Percentiles rank a stretch among this genome's conserved stretches.
Evolutionary conservation across 2,113 vertebrate genomes (phyloP).

Genomic region (Micronycteris hirsuta): DNA sequence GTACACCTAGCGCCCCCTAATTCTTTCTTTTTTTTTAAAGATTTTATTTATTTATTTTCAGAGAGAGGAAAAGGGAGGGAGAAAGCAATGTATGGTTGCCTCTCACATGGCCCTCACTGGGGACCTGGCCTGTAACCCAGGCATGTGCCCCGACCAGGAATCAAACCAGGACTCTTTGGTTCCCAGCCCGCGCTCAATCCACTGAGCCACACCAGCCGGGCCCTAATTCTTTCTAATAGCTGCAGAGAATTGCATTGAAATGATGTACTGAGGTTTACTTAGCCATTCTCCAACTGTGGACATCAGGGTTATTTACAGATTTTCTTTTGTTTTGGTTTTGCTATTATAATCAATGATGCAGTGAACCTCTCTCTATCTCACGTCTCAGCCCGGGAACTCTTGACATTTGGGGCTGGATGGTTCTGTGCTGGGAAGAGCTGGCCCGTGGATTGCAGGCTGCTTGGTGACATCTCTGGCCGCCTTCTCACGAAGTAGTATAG

Average conservation of each 20-base stretch:
- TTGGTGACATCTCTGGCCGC: not conserved
- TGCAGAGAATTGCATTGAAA: not conserved
- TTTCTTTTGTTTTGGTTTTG: not conserved
- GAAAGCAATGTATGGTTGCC: too few relatives aligned
- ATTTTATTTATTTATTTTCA: too few relatives aligned
- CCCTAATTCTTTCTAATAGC: not conserved
- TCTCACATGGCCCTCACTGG: too few relatives aligned
- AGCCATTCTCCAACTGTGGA: not conserved
- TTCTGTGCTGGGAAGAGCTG: not conserved
- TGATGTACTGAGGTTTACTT: not conserved
- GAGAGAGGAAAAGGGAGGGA: too few relatives aligned
- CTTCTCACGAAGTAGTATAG: not conserved
- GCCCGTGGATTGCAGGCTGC: not conserved
- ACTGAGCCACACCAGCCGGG: too few relatives aligned
- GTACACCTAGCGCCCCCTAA: not conserved
- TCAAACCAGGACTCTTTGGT: too few relatives aligned
- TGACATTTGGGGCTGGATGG: not conserved
- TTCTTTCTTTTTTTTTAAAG: too few relatives aligned
- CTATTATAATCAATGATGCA: not conserved
- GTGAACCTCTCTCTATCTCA: not conserved
- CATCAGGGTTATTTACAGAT: not conserved
- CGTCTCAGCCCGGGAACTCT: not conserved
- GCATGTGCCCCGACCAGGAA: too few relatives aligned
- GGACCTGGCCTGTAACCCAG: too few relatives aligned
- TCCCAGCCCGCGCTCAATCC: too few relatives aligned